Conservation (phyloP, 1,140 invertebrate species). For the Panagrolaimus sp. region DNA sequence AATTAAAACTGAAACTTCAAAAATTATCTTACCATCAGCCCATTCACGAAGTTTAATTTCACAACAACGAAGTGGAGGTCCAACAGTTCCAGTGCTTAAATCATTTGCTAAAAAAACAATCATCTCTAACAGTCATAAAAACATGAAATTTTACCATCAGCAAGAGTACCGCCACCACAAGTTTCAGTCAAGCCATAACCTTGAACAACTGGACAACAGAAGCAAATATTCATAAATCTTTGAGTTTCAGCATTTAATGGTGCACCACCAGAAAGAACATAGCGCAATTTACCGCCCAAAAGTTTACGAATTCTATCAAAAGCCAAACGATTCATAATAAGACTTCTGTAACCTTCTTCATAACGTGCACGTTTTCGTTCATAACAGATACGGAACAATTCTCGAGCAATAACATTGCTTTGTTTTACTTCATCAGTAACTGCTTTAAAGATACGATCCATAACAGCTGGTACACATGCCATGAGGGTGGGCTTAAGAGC, state of each 20-base stretch:
- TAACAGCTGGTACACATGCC: conserved; percentile 75
- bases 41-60: conserved; percentile 83
- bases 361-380: conserved; percentile 65
- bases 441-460: conserved; percentile 61
- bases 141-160: conserved; percentile 68
- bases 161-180: conserved; percentile 81
- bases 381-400: conserved; percentile 60
- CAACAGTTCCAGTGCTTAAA: conserved; percentile 75
- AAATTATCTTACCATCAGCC: conserved; percentile 69
- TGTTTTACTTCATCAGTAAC: conserved; percentile 59
- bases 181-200: conserved; percentile 97
- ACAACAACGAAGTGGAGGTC: conserved; percentile 77
- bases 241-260: conserved; percentile 92
- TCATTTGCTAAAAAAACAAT: conserved; percentile 63
- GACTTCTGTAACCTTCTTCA: conserved; percentile 75
- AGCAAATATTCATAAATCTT: conserved; percentile 82
- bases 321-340: conserved; percentile 73
- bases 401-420: conserved; percentile 51
- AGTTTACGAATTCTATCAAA: conserved; percentile 74
- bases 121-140: conserved; percentile 40
- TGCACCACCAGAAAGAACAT: conserved; percentile 85
- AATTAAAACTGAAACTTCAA: too few species aligned
- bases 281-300: conserved; percentile 78
- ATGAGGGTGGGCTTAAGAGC: conserved; percentile 85
- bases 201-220: conserved; percentile 82